A percentile compares a stretch with the other conserved stretches of the same genome.
Evolutionary conservation across 2,888 invertebrate species (phyloP).

Genomic region (Invenusta paracnida): DNA sequence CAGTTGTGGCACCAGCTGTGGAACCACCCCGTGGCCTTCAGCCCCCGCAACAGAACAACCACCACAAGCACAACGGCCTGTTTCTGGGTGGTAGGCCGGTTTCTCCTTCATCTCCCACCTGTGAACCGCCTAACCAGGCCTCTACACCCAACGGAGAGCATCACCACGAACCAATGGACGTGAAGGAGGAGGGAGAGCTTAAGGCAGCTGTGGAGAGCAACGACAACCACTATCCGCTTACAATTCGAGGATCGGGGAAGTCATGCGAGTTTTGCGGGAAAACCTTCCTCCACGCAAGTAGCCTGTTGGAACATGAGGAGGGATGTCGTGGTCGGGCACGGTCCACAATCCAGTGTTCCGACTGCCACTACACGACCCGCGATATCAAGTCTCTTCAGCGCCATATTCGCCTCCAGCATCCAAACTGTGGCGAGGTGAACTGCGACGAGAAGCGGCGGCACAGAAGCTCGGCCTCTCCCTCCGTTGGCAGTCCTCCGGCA

Average conservation of each 20-base stretch:
- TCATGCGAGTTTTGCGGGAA: not conserved
- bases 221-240: too few relatives aligned
- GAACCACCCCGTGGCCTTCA: too few relatives aligned
- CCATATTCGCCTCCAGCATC: not conserved
- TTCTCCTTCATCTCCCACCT: not conserved
- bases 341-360: constrained; percentile 24
- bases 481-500: not conserved
- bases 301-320: not conserved
- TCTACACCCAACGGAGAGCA: not conserved
- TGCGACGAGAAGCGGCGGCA: not conserved
- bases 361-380: not conserved
- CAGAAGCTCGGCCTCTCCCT: not conserved
- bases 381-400: not conserved
- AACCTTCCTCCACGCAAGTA: not conserved
- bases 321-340: not conserved
- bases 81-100: not conserved
- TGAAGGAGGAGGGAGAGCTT: not conserved
- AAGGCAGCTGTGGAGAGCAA: not conserved
- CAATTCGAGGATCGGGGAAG: too few relatives aligned
- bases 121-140: too few relatives aligned
- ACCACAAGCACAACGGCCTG: not conserved
- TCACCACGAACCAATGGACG: not conserved
- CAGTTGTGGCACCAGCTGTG: too few relatives aligned
- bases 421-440: not conserved
- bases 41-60: not conserved